phyloP scores from a whole-genome alignment of 2,888 invertebrate genomes.

The Trachelus stipa region DNA sequence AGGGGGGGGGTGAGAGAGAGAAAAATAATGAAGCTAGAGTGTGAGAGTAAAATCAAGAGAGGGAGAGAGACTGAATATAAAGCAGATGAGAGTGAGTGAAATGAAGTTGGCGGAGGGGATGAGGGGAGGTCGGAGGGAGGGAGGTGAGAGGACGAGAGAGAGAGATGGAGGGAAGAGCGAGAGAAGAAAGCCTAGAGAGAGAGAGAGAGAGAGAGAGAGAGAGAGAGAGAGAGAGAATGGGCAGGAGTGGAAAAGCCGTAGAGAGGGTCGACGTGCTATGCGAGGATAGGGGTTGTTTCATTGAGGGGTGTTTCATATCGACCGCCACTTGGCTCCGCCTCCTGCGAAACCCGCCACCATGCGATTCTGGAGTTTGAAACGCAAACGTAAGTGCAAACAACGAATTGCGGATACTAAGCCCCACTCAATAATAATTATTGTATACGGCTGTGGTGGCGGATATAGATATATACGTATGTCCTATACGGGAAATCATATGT shows the following conservation, averaged over 20 bases:
- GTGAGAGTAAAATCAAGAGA: neutral
- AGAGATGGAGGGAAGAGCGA: slow-evolving; percentile 10
- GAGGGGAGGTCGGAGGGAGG: slow-evolving; percentile 9
- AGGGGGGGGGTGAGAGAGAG: neutral
- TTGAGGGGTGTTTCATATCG: slow-evolving; percentile 54
- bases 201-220: slow-evolving; percentile 12
- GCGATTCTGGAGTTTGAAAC: slow-evolving; percentile 20
- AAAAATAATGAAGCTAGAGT: neutral
- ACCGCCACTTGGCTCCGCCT: slow-evolving; percentile 52
- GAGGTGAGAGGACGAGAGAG: slow-evolving; percentile 9
- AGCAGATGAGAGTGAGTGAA: too few relatives aligned
- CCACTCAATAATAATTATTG: slow-evolving; percentile 25
- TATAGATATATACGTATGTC: neutral
- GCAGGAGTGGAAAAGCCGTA: slow-evolving; percentile 17
- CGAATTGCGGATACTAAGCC: slow-evolving; percentile 19
- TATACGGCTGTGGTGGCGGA: neutral
- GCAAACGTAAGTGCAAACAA: slow-evolving; percentile 24
- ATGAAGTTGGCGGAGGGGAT: too few relatives aligned
- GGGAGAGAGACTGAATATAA: neutral
- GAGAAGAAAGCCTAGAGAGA: slow-evolving; percentile 10
- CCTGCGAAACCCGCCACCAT: slow-evolving; percentile 33
- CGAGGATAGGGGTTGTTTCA: slow-evolving; percentile 45
- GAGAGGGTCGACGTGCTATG: slow-evolving; percentile 11
- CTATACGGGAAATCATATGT: neutral
- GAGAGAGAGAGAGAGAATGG: slow-evolving; percentile 12